Evolutionary conservation across 2,113 vertebrate genomes (phyloP).

Genomic region (Colaptes auratus): DNA sequence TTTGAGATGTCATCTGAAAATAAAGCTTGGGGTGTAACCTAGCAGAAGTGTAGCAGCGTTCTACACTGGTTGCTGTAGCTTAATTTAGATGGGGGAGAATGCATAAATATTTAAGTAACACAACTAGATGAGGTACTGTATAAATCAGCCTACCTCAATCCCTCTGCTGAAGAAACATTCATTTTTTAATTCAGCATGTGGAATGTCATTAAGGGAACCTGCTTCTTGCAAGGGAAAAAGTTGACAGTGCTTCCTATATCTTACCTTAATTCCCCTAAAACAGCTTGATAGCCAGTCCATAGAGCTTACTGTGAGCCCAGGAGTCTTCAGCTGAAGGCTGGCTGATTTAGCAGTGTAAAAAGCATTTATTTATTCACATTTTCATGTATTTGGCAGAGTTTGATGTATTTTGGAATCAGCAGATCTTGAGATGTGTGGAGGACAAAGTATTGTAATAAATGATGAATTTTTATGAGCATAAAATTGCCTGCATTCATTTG

Average conservation of each 20-base stretch:
- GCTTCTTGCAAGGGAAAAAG: neutral
- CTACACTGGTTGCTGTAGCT: neutral
- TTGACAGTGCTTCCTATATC: rapidly evolving
- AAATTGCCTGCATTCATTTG: neutral
- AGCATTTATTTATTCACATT: neutral
- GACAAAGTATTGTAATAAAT: neutral
- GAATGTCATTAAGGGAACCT: neutral
- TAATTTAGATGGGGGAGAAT: neutral
- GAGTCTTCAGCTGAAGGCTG: neutral
- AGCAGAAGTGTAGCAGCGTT: neutral
- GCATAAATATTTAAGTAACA: rapidly evolving
- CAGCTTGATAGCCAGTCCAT: neutral
- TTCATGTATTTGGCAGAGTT: neutral
- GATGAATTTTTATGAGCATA: neutral
- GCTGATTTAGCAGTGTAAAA: neutral
- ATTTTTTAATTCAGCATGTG: neutral
- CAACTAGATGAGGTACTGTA: rapidly evolving
- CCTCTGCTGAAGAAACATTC: no score
- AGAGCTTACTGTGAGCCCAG: neutral
- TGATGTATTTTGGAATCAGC: neutral
- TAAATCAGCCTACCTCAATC: neutral
- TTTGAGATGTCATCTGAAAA: neutral
- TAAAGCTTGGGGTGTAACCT: neutral
- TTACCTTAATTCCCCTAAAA: neutral
- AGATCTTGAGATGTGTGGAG: neutral